Base-by-base conservation (phyloP, 1,140 invertebrate species). In the Heliothis subflexa region DNA sequence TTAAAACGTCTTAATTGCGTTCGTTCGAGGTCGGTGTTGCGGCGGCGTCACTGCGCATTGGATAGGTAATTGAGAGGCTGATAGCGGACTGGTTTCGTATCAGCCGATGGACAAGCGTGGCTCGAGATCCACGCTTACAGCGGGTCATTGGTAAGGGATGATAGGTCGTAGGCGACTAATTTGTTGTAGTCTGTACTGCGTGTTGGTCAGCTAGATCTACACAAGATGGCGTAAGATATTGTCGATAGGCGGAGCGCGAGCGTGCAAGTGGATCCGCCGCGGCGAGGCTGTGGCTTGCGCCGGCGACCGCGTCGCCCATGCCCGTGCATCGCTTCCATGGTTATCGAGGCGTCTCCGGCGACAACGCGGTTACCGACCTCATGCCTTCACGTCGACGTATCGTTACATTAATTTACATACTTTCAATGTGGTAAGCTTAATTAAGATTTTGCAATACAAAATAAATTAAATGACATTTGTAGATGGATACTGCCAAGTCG, bases 1-100 rank as follows among this genome's bases (percentile, higher is more conserved):
- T 85, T 91, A 90, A 93, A 92, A 92, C 90, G 87, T 90, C 89
- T 92, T 94, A 94, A 94, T 91, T 94, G 88, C 89, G 84, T 81
- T 76, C 57, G 75, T 87, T 89, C 87, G 91, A 93, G 91, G 91
- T 88, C 90, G 84, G 68, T 68, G 82, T 74, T 76, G 83, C 61
- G 78, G 79, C 78, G 74, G 79, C 83, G 80, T 83, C 85, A 83
- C 70, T 81, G 73, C 78, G 78, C 74, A 79, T 72, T 81, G 68
- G 81, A 84, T 84, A 78, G 86, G 82, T 84, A 83, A 86, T 86
- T 83, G 82, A 86, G 81, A 86, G 81, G 68, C 83, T 83, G 85
- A 87, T 86, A 91, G 84, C 77, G 78, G 83, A 86, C 81, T 79
- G 83, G 82, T 85, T 85, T 68, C 80, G 79, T 88, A 87, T 83